phyloP scores from a whole-genome alignment of 1,140 invertebrate genomes.

The Hylaeus anthracinus region DNA sequence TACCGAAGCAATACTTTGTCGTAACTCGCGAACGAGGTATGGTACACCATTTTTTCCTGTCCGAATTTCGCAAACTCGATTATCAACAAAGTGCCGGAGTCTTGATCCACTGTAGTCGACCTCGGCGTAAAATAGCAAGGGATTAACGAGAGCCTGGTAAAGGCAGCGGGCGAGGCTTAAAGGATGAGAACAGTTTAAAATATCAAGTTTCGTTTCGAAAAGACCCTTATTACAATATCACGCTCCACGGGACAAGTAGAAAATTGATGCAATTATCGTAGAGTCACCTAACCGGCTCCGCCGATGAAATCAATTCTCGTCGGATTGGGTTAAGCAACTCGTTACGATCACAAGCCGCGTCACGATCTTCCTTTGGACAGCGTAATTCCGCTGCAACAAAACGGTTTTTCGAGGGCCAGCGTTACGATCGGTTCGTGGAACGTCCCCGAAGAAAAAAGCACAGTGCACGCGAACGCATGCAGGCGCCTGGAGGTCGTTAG shows the following conservation, averaged over 20 bases:
- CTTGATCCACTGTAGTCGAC: too few species aligned
- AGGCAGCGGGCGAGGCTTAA: too few species aligned
- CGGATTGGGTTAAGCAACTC: constrained; percentile 5
- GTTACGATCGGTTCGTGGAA: constrained; percentile 45
- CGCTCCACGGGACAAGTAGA: neutral
- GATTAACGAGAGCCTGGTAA: too few species aligned
- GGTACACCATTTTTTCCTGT: too few species aligned
- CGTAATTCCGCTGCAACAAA: neutral
- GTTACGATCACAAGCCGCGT: constrained; percentile 7
- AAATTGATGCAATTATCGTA: neutral
- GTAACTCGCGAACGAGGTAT: too few species aligned
- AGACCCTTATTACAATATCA: too few species aligned
- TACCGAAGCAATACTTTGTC: too few species aligned
- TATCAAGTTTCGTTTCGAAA: too few species aligned
- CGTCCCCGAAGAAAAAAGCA: constrained; percentile 18
- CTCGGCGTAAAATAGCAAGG: too few species aligned
- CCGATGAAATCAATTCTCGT: neutral
- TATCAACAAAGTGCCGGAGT: too few species aligned
- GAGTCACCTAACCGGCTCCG: neutral
- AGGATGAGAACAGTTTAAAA: too few species aligned
- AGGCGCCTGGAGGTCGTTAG: constrained; percentile 4
- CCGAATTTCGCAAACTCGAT: too few species aligned
- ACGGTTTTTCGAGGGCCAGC: constrained; percentile 8
- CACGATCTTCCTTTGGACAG: neutral
- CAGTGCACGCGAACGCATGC: neutral